Percentiles rank a stretch among this genome's conserved stretches.
Conservation (phyloP, 2,797 vertebrate genomes). For the Thalassophryne amazonica region DNA sequence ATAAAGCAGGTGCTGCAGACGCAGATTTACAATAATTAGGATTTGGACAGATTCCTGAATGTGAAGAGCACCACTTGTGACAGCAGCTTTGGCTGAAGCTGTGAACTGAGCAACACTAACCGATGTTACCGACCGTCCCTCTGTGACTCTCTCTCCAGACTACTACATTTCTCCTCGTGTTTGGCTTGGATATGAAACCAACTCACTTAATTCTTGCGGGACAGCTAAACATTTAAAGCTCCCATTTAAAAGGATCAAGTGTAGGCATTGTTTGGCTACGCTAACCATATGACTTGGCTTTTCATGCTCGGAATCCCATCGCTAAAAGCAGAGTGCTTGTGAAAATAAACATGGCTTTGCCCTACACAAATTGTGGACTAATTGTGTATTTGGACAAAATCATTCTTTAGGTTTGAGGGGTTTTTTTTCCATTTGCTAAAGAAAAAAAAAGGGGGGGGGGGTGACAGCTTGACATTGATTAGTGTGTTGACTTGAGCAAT, state of each 20-base stretch:
- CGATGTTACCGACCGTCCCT: constrained; percentile 57
- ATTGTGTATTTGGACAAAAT: constrained; percentile 80
- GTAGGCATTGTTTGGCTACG: constrained; percentile 82
- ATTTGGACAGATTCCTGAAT: constrained; percentile 51
- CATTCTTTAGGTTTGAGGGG: constrained; percentile 65
- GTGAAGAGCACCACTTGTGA: constrained; percentile 64
- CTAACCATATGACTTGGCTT: constrained; percentile 81
- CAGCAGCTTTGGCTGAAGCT: constrained; percentile 57
- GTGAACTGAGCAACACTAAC: constrained; percentile 67
- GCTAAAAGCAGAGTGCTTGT: constrained; percentile 61
- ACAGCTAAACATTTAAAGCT: constrained; percentile 77
- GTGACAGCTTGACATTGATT: constrained; percentile 78
- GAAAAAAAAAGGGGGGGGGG: constrained; percentile 51
- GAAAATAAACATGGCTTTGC: constrained; percentile 81
- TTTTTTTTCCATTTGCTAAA: constrained; percentile 75
- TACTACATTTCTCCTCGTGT: constrained; percentile 72
- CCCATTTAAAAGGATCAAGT: constrained; percentile 78
- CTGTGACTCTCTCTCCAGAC: constrained; percentile 63
- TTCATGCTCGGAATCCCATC: constrained; percentile 73
- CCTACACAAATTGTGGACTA: constrained; percentile 79
- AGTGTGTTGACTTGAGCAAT: constrained; percentile 74
- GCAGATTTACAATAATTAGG: constrained; percentile 52
- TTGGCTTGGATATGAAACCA: constrained; percentile 74
- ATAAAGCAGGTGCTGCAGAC: constrained; percentile 56
- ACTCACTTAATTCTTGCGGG: constrained; percentile 78